Conservation (phyloP, 2,797 vertebrate species). For the Hapalemur alaotrensis region DNA sequence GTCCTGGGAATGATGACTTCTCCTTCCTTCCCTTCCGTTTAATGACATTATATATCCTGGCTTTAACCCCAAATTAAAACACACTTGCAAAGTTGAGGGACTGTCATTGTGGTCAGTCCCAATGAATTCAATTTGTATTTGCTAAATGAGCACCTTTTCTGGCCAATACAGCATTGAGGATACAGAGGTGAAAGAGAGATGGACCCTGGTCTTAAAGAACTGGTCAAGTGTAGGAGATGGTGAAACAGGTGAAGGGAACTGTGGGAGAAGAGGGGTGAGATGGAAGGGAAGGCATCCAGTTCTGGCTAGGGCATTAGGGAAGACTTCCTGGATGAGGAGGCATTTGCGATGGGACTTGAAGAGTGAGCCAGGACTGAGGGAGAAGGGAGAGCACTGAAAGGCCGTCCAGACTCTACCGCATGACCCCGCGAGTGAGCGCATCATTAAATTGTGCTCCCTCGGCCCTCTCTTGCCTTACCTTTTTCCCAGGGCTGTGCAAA, state of each 20-base stretch:
- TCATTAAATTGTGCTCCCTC: background rate
- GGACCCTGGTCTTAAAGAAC: background rate
- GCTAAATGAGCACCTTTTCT: background rate
- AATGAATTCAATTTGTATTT: background rate
- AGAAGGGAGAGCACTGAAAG: background rate
- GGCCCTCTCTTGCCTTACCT: background rate
- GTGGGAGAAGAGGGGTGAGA: background rate
- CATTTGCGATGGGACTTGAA: background rate
- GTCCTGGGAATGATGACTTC: background rate
- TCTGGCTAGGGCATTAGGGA: background rate
- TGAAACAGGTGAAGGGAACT: background rate
- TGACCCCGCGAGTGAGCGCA: background rate
- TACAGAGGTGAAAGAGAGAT: background rate
- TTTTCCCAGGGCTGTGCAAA: background rate
- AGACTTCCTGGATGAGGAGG: background rate
- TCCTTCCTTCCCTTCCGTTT: background rate
- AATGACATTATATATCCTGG: background rate
- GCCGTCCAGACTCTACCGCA: background rate
- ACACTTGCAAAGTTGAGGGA: background rate
- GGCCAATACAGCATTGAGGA: background rate
- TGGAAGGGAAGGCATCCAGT: background rate
- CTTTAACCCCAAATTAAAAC: background rate
- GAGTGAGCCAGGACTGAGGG: background rate
- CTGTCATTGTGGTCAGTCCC: background rate
- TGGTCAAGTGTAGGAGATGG: background rate